A percentile compares a stretch with the other conserved stretches of the same genome.
Conservation (phyloP, 37 sponge, comb jelly and placozoan species). For the Agelas oroides region DNA sequence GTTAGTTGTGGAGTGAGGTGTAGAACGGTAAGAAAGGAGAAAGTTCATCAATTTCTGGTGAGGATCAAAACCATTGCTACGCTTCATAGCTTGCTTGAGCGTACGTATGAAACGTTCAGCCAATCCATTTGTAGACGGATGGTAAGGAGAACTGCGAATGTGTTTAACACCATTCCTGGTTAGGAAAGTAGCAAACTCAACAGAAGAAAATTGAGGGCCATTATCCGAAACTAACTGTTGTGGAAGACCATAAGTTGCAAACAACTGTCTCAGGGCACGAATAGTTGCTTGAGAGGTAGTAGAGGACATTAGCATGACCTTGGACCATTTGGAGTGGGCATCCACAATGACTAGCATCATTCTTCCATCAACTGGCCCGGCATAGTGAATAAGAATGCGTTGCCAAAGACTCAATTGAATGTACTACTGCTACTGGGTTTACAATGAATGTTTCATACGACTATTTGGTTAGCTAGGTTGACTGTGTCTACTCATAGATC, state of each 20-base stretch:
- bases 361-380: background rate
- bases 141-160: constrained; percentile 4
- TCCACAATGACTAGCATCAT: constrained; percentile 14
- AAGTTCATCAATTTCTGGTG: too few relatives aligned
- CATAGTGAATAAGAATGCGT: constrained; percentile 20
- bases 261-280: background rate
- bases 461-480: too few relatives aligned
- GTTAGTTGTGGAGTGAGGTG: too few relatives aligned
- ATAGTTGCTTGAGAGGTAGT: background rate
- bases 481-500: too few relatives aligned
- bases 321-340: constrained; percentile 41
- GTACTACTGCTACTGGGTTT: background rate
- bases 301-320: background rate
- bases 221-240: constrained; percentile 12
- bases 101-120: constrained; percentile 13
- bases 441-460: background rate
- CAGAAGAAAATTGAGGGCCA: constrained; percentile 12
- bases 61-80: too few relatives aligned
- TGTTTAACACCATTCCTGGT: background rate
- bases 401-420: background rate
- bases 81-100: background rate
- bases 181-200: background rate
- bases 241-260: constrained; percentile 22
- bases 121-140: constrained; percentile 12
- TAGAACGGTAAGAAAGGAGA: too few relatives aligned